phyloP scores from a whole-genome alignment of 1,140 invertebrate species.

The Drosophila sproati region DNA sequence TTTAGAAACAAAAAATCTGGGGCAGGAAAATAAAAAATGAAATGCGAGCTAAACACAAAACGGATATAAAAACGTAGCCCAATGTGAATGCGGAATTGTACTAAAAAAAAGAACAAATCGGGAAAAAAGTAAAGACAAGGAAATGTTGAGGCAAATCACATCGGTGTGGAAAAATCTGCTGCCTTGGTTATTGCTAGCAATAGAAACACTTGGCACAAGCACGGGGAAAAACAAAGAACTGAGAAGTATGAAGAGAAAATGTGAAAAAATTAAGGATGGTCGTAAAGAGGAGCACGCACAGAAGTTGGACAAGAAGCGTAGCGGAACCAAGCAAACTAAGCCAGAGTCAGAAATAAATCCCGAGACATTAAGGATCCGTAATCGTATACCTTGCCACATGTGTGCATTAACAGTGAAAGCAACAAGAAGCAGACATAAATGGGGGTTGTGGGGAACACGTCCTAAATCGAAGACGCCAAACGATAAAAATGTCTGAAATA shows the following conservation, averaged over 20 bases:
- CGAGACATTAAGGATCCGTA: slow-evolving; percentile 13
- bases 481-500: slow-evolving; percentile 84
- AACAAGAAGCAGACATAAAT: neutral
- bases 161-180: slow-evolving; percentile 77
- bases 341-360: slow-evolving; percentile 44
- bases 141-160: slow-evolving; percentile 71
- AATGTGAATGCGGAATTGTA: slow-evolving; percentile 40
- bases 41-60: slow-evolving; percentile 58
- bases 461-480: slow-evolving; percentile 81
- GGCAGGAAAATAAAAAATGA: slow-evolving; percentile 64
- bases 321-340: slow-evolving; percentile 50
- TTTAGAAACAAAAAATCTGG: slow-evolving; percentile 72
- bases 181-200: slow-evolving; percentile 51
- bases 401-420: slow-evolving; percentile 25
- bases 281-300: slow-evolving; percentile 49
- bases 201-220: slow-evolving; percentile 62
- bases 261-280: slow-evolving; percentile 67
- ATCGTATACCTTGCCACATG: slow-evolving; percentile 42
- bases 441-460: slow-evolving; percentile 43
- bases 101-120: slow-evolving; percentile 25
- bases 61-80: slow-evolving; percentile 45
- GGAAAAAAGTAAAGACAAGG: slow-evolving; percentile 3
- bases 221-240: slow-evolving; percentile 8
- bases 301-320: slow-evolving; percentile 17
- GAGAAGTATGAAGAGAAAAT: slow-evolving; percentile 17